phyloP scores from a whole-genome alignment of 2,797 vertebrate genomes.

The Hozukius guyotensis region DNA sequence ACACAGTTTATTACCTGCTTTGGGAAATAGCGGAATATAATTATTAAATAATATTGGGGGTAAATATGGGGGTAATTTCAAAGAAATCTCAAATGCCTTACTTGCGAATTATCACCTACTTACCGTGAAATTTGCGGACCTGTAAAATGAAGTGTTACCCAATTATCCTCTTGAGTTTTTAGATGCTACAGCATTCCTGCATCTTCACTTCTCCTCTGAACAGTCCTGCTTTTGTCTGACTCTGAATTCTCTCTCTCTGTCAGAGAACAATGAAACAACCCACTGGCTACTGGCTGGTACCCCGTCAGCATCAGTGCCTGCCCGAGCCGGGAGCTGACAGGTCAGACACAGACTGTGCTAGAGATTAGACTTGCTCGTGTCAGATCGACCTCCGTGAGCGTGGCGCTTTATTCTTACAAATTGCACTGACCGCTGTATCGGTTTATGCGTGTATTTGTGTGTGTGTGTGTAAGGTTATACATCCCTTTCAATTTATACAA shows the following conservation, averaged over 20 bases:
- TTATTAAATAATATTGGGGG: no score
- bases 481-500: background rate
- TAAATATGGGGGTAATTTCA: no score
- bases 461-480: background rate
- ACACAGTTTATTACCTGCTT: no score
- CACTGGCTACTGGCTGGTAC: conserved; percentile 40
- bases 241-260: conserved; percentile 56
- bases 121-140: no score
- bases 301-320: conserved; percentile 43
- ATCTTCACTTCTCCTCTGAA: conserved; percentile 30
- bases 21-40: no score
- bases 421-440: background rate
- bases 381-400: conserved; percentile 27
- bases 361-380: conserved; percentile 52
- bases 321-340: conserved; percentile 45
- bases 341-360: conserved; percentile 23
- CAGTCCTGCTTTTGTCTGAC: conserved; percentile 49
- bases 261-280: conserved; percentile 51
- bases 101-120: no score
- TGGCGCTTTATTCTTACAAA: conserved; percentile 26
- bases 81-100: no score
- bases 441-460: conserved; percentile 1
- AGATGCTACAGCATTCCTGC: conserved; percentile 15
- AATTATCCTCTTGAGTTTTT: background rate
- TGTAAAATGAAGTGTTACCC: no score